Conservation (phyloP, 2,888 invertebrate genomes). For the Tachina grossa region DNA sequence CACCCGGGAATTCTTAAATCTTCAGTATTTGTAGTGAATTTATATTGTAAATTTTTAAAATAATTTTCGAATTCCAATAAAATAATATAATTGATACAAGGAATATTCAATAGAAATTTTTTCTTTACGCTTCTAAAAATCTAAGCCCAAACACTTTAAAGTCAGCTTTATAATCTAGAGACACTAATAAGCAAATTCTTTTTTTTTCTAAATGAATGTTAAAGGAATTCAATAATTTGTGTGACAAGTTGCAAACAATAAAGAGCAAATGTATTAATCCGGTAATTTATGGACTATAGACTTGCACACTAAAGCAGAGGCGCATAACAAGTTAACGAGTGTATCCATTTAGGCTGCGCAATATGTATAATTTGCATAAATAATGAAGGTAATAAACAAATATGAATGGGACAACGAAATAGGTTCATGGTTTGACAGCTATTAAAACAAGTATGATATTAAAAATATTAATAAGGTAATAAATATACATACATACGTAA, state of each 20-base stretch:
- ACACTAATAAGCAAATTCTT: not conserved
- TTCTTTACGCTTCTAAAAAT: not conserved
- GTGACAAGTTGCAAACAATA: conserved; percentile 5
- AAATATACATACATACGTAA: not conserved
- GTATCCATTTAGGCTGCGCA: not conserved
- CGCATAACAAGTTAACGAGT: not conserved
- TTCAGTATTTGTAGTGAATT: too few relatives aligned
- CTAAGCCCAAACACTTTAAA: not conserved
- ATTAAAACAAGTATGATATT: too few relatives aligned
- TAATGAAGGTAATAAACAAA: too few relatives aligned
- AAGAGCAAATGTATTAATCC: not conserved
- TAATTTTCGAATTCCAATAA: too few relatives aligned
- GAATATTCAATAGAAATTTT: too few relatives aligned
- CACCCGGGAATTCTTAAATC: too few relatives aligned
- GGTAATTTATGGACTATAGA: not conserved
- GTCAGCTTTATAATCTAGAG: not conserved
- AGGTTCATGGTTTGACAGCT: too few relatives aligned
- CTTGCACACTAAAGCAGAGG: not conserved
- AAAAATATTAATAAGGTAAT: not conserved
- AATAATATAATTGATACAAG: too few relatives aligned
- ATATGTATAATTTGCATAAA: too few relatives aligned
- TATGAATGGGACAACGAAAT: too few relatives aligned
- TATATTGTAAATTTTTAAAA: too few relatives aligned
- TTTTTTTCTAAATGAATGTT: not conserved
- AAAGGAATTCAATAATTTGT: conserved; percentile 13